Conservation (phyloP, 2,113 vertebrate genomes). For the Stictonetta naevosa region DNA sequence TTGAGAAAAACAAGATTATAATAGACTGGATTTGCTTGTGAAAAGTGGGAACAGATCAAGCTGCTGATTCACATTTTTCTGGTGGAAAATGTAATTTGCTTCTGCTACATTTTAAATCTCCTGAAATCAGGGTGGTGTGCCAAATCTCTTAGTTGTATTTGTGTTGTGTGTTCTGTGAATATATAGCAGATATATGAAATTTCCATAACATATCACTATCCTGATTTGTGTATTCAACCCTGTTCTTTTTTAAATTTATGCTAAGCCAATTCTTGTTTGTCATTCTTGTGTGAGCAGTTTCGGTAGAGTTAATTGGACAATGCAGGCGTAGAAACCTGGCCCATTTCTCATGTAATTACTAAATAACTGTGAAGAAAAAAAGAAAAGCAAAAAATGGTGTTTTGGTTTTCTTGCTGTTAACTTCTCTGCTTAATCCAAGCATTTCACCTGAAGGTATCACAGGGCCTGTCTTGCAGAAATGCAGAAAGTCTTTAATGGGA, state of each 20-base stretch:
- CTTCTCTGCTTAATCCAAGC: background rate
- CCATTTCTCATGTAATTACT: background rate
- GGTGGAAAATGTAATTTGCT: background rate
- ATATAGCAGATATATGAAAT: background rate
- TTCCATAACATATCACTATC: background rate
- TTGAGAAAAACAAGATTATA: slow-evolving; percentile 55
- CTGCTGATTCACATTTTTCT: slow-evolving; percentile 31
- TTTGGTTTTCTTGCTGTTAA: background rate
- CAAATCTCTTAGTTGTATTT: background rate
- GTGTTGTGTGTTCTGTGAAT: background rate
- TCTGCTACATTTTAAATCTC: background rate
- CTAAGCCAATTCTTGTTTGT: background rate
- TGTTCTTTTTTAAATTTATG: background rate
- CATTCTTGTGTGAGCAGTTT: background rate
- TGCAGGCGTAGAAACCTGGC: background rate
- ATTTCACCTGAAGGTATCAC: background rate
- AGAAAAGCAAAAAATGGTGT: background rate
- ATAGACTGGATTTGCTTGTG: slow-evolving; percentile 12
- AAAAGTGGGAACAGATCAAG: background rate
- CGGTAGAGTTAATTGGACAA: background rate
- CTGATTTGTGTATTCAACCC: background rate
- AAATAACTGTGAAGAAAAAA: accelerated
- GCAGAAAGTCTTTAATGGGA: background rate
- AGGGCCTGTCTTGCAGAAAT: background rate
- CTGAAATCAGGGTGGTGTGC: background rate